A percentile compares a stretch with the other conserved stretches of the same genome.
Evolutionary conservation across 1,140 invertebrate genomes (phyloP).

Genomic region (Pogonomyrmex californicus): DNA sequence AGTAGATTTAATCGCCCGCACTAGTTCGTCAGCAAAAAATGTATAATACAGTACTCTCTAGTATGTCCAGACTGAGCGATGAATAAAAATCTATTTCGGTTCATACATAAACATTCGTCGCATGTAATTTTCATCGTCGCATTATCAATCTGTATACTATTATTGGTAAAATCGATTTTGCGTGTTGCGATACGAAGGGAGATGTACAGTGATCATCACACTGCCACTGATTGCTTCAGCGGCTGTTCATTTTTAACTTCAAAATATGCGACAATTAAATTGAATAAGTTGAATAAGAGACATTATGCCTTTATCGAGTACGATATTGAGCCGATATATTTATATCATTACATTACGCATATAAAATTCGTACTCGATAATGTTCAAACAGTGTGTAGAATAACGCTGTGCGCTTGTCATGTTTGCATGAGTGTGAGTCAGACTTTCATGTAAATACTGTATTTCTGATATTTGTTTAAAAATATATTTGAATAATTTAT

Average conservation of each 20-base stretch:
- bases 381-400: slow-evolving; percentile 53
- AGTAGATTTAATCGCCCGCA: slow-evolving; percentile 23
- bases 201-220: slow-evolving; percentile 53
- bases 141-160: slow-evolving; percentile 18
- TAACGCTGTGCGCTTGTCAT: slow-evolving; percentile 75
- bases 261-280: slow-evolving; percentile 53
- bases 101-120: slow-evolving; percentile 9
- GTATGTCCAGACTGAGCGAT: slow-evolving; percentile 46
- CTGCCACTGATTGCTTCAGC: slow-evolving; percentile 55
- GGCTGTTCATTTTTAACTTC: slow-evolving; percentile 66
- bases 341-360: slow-evolving; percentile 31
- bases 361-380: slow-evolving; percentile 53
- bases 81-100: slow-evolving; percentile 40
- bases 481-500: slow-evolving; percentile 87
- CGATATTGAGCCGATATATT: slow-evolving; percentile 43
- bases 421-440: slow-evolving; percentile 79
- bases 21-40: slow-evolving; percentile 36
- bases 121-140: slow-evolving; percentile 35
- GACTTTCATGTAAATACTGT: slow-evolving; percentile 85
- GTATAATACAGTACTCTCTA: slow-evolving; percentile 25
- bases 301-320: slow-evolving; percentile 59
- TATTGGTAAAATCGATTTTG: slow-evolving; percentile 50
- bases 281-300: slow-evolving; percentile 11
- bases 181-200: slow-evolving; percentile 20
- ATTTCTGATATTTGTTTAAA: slow-evolving; percentile 84